Evolutionary conservation across 2,888 invertebrate genomes (phyloP), one percentile per base, ranked within the genome.

Genomic region (Cartodere bifasciata): DNA sequence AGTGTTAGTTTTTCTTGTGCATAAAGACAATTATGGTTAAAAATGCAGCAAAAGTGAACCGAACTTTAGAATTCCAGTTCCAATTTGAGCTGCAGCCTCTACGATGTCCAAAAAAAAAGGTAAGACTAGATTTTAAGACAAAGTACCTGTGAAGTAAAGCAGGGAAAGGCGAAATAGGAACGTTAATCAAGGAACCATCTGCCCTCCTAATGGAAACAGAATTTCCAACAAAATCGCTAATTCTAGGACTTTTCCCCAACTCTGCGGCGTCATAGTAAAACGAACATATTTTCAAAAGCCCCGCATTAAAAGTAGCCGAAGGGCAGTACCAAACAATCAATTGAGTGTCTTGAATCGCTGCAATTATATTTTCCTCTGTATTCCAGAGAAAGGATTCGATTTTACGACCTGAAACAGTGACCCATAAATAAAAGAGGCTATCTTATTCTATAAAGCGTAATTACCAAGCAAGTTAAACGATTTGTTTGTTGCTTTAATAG

Each of bases 271-370:
- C 67, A 35, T 66, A 57, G 7, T 63, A 63, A 16, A 67, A 47
- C 2, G 68, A 67, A 17, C 79, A 75, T 30, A 70, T 55, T 9
- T 70, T 66, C 12, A 86, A 67, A 17, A 86, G 62, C 3, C 70
- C 75, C 29, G 72, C 70, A 64, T 80, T 87, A 30, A 73, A 72
- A 43, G 74, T 76, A 1, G 77, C 72, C 26, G 76, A 73, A 0
- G 86, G 85, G 48, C 81, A 84, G 43, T 82, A 77, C 82, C 86
- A 91, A 15, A 90, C 74, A 15, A 77, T 72, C 28, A 90, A 64
- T 46, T 76, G 76, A 1, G 77, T 69, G 45, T 87, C 86, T 43
- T 85, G 74, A 42, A 86, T 68, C 0, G 82, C 81, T 9, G 80
- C 79, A 39, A 88, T 59, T 49, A 85, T 80, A 53, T 84, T 84